Evolutionary conservation across 2,888 invertebrate genomes (phyloP), one percentile per base, ranked within the genome.

Genomic region (Nomada fabriciana): DNA sequence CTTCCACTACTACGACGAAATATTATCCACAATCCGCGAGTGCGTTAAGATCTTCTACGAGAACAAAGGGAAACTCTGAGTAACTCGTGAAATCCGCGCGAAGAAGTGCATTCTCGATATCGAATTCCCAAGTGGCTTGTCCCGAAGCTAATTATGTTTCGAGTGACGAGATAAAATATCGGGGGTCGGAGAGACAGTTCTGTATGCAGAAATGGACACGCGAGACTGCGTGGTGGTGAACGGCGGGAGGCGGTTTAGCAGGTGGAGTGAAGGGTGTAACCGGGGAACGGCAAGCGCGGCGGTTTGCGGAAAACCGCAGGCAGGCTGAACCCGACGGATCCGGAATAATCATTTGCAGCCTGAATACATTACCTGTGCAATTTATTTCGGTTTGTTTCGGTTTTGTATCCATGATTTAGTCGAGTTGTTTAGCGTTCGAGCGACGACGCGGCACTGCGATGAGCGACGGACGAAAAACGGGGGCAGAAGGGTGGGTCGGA

Each of bases 341-440:
- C 87, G 87, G 91, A 93, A 92, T 93, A 93, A 93, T 93, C 93
- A 93, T 92, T 92, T 89, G 90, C 91, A 92, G 89, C 91, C 90
- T 88, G 92, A 93, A 93, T 92, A 91, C 91, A 93, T 93, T 92
- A 92, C 88, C 89, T 87, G 89, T 89, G 90, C 90, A 91, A 91
- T 92, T 93, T 91, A 92, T 93, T 92, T 93, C 89, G 89, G 89
- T 91, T 92, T 91, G 90, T 91, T 90, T 89, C 90, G 88, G 90
- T 91, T 91, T 92, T 90, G 91, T 92, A 91, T 89, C 85, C 89
- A 92, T 91, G 91, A 92, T 92, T 92, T 88, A 91, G 88, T 86
- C 81, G 63, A 64, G 68, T 29, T 64, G 78, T 69, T 70, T 71
- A 68, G 61, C 68, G 75, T 61, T 59, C 60, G 15, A 50, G 47